Base-by-base conservation (phyloP, 2,797 vertebrate genomes). In the Eulemur rubriventer region DNA sequence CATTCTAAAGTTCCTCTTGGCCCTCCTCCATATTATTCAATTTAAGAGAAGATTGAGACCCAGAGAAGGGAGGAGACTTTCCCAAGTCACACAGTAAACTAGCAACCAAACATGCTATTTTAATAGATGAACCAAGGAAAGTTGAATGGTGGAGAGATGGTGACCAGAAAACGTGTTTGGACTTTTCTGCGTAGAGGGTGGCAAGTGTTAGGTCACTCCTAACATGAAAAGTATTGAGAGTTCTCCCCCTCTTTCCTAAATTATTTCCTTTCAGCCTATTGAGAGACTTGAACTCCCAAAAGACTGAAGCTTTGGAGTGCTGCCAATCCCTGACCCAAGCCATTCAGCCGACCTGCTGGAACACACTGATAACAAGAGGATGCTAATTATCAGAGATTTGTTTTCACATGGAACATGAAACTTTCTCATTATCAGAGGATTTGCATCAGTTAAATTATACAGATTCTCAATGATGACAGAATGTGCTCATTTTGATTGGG, bases 321-420 rank as follows among this genome's bases (percentile, higher is more conserved):
- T 96, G 95, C 87, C 96, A 96, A 92, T 82, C 59, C 13, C 73
- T 92, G 95, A 82, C 84, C 72, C 81, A 83, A 85, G 72, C 69
- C 78, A 43, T 75, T 95, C 84, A 82, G 35, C 46, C 63, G 82
- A 89, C 43, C 84, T 93, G 16, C 52, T 4, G 10, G 69, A 96
- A 69, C 59, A 95, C 12, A 61, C 38, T 80, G 81, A 65, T 94
- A 82, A 85, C 46, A 96, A 96, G 84, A 96, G 20, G 89, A 92
- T 87, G 76, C 55, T 96, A 95, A 95, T 97, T 92, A 94, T 28
- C 28, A 1, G 35, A 95, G 72, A 96, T 95, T 92, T 96, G 72
- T 97, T 97, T 97, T 96, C 94, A 85, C 72, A 89, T 90, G 81
- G 84, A 97, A 94, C 88, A 78, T 87, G 88, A 96, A 97, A 96